Percentiles rank a stretch among this genome's conserved stretches.
Conservation (phyloP, 2,797 vertebrate genomes). For the Orestias chungarensis region DNA sequence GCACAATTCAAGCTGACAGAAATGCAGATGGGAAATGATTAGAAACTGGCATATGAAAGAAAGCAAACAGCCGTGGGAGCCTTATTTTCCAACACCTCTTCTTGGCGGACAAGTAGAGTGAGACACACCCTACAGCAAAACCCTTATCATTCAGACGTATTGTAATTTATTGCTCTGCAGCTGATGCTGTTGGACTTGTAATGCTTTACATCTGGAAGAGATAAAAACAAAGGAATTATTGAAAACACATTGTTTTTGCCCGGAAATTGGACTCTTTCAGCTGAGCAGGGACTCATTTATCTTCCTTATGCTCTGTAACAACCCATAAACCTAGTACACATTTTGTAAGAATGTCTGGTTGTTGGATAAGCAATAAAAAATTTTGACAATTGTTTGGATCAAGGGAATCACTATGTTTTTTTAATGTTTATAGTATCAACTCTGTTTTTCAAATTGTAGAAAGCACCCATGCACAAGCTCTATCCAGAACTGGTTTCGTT, state of each 20-base stretch:
- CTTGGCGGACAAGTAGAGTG: constrained; percentile 34
- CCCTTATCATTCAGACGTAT: constrained; percentile 41
- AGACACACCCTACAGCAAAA: constrained; percentile 46
- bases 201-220: constrained; percentile 31
- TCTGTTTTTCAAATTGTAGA: background rate
- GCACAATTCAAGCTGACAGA: constrained; percentile 5
- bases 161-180: constrained; percentile 46
- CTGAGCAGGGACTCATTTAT: constrained; percentile 19
- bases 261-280: constrained; percentile 32
- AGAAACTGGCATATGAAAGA: constrained; percentile 19
- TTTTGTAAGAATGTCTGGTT: constrained; percentile 1
- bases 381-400: constrained; percentile 16
- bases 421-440: background rate
- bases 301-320: background rate
- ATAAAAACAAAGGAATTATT: constrained; percentile 12
- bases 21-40: constrained; percentile 3
- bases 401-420: constrained; percentile 10
- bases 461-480: background rate
- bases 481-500: constrained; percentile 16
- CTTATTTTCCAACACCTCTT: constrained; percentile 41
- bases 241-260: constrained; percentile 17
- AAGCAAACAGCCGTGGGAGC: constrained; percentile 57
- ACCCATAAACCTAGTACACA: constrained; percentile 45
- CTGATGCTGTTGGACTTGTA: constrained; percentile 45
- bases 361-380: constrained; percentile 27